phyloP scores from a whole-genome alignment of 1,140 invertebrate genomes.

The Oncopodura yosiiana region DNA sequence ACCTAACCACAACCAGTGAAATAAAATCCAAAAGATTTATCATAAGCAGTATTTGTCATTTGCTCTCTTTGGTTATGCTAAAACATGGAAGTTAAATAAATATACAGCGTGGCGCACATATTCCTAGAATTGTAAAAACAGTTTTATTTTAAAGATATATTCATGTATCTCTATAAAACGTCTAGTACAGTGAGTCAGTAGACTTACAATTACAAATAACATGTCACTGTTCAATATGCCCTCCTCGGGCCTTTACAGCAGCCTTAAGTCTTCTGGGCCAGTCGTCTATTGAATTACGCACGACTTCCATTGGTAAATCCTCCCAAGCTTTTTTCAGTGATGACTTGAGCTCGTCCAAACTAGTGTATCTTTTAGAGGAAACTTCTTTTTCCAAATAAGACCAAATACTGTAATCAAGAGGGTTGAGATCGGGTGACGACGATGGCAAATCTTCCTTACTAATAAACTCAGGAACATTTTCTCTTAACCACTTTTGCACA shows the following conservation, averaged over 20 bases:
- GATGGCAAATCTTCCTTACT: slow-evolving; percentile 6
- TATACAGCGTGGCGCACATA: no score
- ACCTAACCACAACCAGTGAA: no score
- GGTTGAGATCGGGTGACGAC: slow-evolving; percentile 16
- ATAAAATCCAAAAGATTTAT: no score
- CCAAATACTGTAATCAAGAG: slow-evolving; percentile 18
- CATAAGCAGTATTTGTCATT: no score
- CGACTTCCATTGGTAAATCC: not conserved
- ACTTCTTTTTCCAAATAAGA: slow-evolving; percentile 6
- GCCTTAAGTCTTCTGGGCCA: slow-evolving; percentile 5
- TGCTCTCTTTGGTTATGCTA: no score
- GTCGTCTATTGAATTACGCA: slow-evolving; percentile 10
- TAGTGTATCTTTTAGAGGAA: slow-evolving; percentile 2
- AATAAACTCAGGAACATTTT: slow-evolving; percentile 15
- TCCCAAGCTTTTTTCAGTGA: slow-evolving; percentile 1
- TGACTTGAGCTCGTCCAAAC: slow-evolving; percentile 11
- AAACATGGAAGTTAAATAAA: no score
- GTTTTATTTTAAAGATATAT: no score
- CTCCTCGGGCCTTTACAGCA: slow-evolving; percentile 1
- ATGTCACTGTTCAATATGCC: slow-evolving; percentile 15
- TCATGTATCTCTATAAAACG: no score
- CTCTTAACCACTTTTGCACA: slow-evolving; percentile 14
- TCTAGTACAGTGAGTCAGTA: no score
- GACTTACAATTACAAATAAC: no score
- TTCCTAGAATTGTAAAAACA: no score